Conservation (phyloP, 2,113 vertebrate genomes). For the Tachuris rubrigastra region DNA sequence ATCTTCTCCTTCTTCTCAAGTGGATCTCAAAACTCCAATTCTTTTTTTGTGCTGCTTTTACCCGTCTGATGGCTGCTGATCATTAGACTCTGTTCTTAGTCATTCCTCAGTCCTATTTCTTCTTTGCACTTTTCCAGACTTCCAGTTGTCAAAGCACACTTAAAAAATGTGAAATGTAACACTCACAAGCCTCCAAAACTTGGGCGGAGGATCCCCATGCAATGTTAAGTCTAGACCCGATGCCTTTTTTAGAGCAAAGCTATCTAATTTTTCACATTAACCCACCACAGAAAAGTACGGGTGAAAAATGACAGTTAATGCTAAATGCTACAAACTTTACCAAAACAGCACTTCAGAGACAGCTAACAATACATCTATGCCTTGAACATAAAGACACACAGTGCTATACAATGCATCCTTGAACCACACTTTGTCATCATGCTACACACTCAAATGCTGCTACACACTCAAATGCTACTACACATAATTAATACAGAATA, state of each 20-base stretch:
- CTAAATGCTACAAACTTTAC: background rate
- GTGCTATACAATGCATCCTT: background rate
- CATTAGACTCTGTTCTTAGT: background rate
- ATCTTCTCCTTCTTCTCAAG: background rate
- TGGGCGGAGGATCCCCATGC: background rate
- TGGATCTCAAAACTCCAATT: background rate
- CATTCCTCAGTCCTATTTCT: background rate
- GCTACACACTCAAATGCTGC: background rate
- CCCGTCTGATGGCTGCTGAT: background rate
- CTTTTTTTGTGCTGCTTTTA: background rate
- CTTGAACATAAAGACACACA: background rate
- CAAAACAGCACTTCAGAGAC: background rate
- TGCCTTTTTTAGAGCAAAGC: constrained; percentile 37
- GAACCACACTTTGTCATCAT: background rate
- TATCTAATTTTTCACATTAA: constrained; percentile 19
- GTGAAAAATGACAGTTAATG: background rate
- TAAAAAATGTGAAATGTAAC: constrained; percentile 35
- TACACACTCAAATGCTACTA: background rate
- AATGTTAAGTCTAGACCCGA: constrained; percentile 23
- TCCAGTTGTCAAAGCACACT: constrained; percentile 7
- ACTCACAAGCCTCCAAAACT: background rate
- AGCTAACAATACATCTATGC: background rate
- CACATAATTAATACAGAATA: background rate
- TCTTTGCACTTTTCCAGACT: constrained; percentile 5
- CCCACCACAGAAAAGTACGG: background rate